phyloP scores from a whole-genome alignment of 2,113 vertebrate species.

The Leptobrachium ailaonicum region DNA sequence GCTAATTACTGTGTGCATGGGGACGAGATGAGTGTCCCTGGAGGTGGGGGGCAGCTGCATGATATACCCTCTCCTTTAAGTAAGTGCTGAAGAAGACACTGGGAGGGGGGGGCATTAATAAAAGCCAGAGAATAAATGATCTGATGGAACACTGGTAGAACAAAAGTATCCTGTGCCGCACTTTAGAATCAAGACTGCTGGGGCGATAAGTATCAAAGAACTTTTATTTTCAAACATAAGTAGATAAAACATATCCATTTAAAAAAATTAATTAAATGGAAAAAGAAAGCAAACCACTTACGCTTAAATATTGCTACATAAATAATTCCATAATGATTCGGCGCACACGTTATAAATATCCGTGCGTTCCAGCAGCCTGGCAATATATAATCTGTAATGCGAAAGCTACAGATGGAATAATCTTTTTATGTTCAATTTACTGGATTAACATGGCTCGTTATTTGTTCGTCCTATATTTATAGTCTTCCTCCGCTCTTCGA shows the following conservation, averaged over 20 bases:
- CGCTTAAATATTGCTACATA: slow-evolving; percentile 1
- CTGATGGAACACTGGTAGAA: not conserved
- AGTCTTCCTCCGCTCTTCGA: too few species aligned
- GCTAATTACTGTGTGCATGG: slow-evolving; percentile 22
- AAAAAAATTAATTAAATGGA: not conserved
- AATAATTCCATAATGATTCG: not conserved
- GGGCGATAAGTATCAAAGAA: not conserved
- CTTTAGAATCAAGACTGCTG: not conserved
- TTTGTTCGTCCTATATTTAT: too few species aligned
- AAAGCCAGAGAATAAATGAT: not conserved
- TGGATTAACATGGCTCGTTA: too few species aligned
- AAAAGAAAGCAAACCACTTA: not conserved
- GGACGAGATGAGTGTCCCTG: slow-evolving; percentile 16
- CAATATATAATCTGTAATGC: not conserved
- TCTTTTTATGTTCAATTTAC: not conserved
- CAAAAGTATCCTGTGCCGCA: not conserved
- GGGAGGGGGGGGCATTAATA: not conserved
- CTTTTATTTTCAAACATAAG: not conserved
- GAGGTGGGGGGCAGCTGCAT: slow-evolving; percentile 29
- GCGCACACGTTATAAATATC: not conserved
- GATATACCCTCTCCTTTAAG: not conserved
- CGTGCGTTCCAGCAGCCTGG: not conserved
- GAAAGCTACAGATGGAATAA: not conserved
- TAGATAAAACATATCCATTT: not conserved
- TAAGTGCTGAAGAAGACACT: slow-evolving; percentile 6